Evolutionary conservation across 2,888 invertebrate genomes (phyloP), one percentile per base, ranked within the genome.

Genomic region (Endotricha flammealis): DNA sequence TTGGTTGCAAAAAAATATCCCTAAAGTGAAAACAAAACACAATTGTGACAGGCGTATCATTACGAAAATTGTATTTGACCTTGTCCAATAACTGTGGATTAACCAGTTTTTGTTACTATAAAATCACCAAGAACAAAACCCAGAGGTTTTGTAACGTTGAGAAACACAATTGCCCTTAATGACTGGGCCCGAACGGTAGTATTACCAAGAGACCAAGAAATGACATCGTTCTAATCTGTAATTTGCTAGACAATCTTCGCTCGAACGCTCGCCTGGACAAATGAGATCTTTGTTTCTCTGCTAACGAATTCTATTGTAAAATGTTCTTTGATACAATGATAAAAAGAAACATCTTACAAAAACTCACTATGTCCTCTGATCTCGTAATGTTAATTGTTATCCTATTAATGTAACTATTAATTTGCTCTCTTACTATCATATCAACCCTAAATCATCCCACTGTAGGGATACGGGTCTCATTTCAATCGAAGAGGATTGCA

Each of bases 101-200:
- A 39, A 33, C 23, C 13, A 24, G 33, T 27, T 37, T 29, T 39
- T 37, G 34, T 33, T 25, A 12, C 27, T 28, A 30, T n/a, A 33
- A 12, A 32, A 11, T 38, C 13, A 13, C 41, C 24, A 25, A 39
- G 33, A 40, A 39, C 39, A 38, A 41, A 36, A 31, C 31, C 23
- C 12, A 14, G 34, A 29, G 11, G 24, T 46, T 48, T 46, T 33
- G 48, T 41, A 50, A 50, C 23, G 12, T 40, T 43, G 34, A 36
- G 42, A 37, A 41, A 41, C 36, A 42, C 47, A 44, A 44, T 50
- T 50, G 44, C 42, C 42, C 44, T 38, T 43, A 48, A 50, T 50
- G 46, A 40, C 39, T 29, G 11, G 29, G 25, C 12, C 27, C 35
- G 14, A 36, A 39, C 34, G 39, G 41, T 40, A 42, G 41, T 33